Conservation (phyloP, 2,797 vertebrate species). For the Brotula barbata region DNA sequence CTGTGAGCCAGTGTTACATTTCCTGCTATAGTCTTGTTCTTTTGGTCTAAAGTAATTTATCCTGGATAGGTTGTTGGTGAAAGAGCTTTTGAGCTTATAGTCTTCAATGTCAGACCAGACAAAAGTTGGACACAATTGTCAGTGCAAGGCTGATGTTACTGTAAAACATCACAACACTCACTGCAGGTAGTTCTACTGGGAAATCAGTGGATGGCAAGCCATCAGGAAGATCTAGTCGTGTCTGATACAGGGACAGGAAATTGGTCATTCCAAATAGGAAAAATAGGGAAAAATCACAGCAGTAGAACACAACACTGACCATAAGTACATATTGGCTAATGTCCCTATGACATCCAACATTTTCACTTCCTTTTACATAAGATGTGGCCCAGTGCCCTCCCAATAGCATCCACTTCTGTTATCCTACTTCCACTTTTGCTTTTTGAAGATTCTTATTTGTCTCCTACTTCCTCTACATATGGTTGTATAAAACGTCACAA, state of each 20-base stretch:
- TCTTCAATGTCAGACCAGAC: conserved; percentile 12
- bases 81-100: neutral
- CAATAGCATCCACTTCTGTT: neutral
- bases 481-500: too few relatives aligned
- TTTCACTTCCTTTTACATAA: neutral
- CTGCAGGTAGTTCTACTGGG: too few relatives aligned
- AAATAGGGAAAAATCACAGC: too few relatives aligned
- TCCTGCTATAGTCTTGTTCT: neutral
- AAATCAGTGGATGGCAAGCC: too few relatives aligned
- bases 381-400: too few relatives aligned
- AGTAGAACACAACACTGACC: too few relatives aligned
- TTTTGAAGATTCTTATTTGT: neutral
- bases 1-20: conserved; percentile 2
- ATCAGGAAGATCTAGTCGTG: too few relatives aligned
- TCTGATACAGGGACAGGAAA: too few relatives aligned
- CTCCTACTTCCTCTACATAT: neutral
- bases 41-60: neutral
- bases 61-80: neutral
- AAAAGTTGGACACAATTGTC: neutral
- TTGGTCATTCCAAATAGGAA: too few relatives aligned
- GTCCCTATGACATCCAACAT: neutral
- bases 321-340: too few relatives aligned
- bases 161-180: too few relatives aligned
- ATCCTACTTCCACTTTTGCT: neutral
- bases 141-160: too few relatives aligned